phyloP scores from a whole-genome alignment of 2,888 invertebrate species.

The Calameuta pallipes region DNA sequence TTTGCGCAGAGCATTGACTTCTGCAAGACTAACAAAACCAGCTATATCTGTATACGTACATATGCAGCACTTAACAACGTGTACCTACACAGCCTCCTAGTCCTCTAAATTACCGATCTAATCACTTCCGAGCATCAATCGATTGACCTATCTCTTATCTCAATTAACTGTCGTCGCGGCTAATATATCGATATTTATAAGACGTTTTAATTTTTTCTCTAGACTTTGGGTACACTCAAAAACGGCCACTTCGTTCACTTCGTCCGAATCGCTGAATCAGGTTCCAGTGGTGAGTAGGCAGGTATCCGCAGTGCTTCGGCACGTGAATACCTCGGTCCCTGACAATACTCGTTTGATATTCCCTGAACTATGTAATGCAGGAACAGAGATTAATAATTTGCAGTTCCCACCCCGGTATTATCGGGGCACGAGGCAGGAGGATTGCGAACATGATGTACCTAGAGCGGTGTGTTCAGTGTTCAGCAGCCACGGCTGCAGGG shows the following conservation, averaged over 20 bases:
- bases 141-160: not conserved
- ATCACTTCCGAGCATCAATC: not conserved
- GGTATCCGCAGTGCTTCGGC: not conserved
- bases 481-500: conserved; percentile 44
- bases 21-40: not conserved
- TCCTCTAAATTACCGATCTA: not conserved
- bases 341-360: conserved; percentile 54
- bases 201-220: not conserved
- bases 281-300: not conserved
- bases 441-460: conserved; percentile 46
- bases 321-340: not conserved
- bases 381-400: conserved; percentile 61
- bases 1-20: not conserved
- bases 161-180: not conserved
- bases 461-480: conserved; percentile 39
- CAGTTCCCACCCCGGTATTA: conserved; percentile 60
- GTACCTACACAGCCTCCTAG: not conserved
- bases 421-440: conserved; percentile 54
- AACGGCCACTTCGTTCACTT: not conserved
- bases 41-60: not conserved
- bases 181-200: not conserved
- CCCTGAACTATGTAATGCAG: conserved; percentile 52
- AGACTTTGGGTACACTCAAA: not conserved
- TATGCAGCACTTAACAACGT: not conserved
- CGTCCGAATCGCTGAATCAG: not conserved